phyloP scores from a whole-genome alignment of 2,797 vertebrate species.

The Tachyglossus aculeatus region DNA sequence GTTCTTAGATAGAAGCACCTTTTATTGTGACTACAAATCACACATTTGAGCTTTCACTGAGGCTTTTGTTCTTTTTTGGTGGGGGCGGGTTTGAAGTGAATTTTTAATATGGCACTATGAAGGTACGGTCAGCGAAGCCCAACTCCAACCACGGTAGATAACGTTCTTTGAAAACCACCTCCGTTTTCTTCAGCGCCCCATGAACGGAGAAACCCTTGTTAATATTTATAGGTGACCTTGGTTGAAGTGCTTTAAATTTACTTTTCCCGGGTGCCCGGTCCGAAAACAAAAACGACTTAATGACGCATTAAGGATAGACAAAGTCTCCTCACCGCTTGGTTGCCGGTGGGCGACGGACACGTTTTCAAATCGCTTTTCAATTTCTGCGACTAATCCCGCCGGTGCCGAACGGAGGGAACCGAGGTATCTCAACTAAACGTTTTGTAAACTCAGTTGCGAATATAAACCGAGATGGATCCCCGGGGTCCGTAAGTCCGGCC shows the following conservation, averaged over 20 bases:
- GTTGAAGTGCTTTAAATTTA: slow-evolving; percentile 23
- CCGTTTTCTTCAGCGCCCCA: slow-evolving; percentile 33
- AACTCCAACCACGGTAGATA: slow-evolving; percentile 30
- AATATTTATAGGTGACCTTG: slow-evolving; percentile 3
- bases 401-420: neutral
- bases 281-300: neutral
- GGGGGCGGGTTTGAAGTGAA: slow-evolving; percentile 29
- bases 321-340: neutral
- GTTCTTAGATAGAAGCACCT: slow-evolving; percentile 52
- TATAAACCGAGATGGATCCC: slow-evolving; percentile 14
- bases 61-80: neutral
- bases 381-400: slow-evolving; percentile 14
- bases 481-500: slow-evolving; percentile 12
- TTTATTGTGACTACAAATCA: slow-evolving; percentile 39
- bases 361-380: neutral
- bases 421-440: neutral
- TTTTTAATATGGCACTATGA: slow-evolving; percentile 49
- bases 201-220: neutral
- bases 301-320: neutral
- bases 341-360: slow-evolving; percentile 21
- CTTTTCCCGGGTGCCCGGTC: slow-evolving; percentile 29
- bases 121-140: slow-evolving; percentile 24
- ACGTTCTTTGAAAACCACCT: neutral
- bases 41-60: slow-evolving; percentile 17
- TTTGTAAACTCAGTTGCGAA: slow-evolving; percentile 30